phyloP scores from a whole-genome alignment of 2,888 invertebrate genomes.

The Cerceris ruficornis region DNA sequence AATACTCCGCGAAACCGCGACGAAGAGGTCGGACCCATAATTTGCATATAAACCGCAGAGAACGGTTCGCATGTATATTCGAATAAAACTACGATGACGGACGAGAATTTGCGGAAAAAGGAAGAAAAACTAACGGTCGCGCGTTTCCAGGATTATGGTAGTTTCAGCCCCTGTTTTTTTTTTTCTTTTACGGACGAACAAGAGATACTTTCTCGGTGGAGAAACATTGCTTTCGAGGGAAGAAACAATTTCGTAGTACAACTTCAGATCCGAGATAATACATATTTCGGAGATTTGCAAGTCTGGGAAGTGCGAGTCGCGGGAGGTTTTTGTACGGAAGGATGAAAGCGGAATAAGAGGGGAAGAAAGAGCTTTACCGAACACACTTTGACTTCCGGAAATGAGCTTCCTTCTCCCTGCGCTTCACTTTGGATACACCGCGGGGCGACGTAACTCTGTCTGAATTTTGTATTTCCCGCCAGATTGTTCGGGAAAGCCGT shows the following conservation, averaged over 20 bases:
- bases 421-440: conserved; percentile 1
- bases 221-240: neutral
- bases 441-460: neutral
- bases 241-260: conserved; percentile 32
- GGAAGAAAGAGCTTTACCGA: conserved; percentile 6
- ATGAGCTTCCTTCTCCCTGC: conserved; percentile 22
- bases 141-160: neutral
- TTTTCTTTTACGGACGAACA: too few relatives aligned
- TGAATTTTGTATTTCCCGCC: neutral
- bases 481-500: neutral
- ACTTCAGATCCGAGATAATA: conserved; percentile 31
- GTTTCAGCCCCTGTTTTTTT: too few relatives aligned
- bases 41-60: conserved; percentile 39
- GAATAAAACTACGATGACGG: conserved; percentile 23
- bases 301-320: neutral
- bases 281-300: conserved; percentile 31
- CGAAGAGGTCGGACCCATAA: conserved; percentile 34
- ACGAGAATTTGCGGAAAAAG: conserved; percentile 14
- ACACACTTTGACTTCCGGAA: conserved; percentile 39
- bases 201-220: neutral
- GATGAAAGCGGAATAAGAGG: conserved; percentile 4
- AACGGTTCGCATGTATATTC: conserved; percentile 41
- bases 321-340: neutral
- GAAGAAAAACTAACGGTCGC: conserved; percentile 1
- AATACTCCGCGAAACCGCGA: conserved; percentile 16